Evolutionary conservation across 2,113 vertebrate species (phyloP).

Genomic region (Vidua chalybeata): DNA sequence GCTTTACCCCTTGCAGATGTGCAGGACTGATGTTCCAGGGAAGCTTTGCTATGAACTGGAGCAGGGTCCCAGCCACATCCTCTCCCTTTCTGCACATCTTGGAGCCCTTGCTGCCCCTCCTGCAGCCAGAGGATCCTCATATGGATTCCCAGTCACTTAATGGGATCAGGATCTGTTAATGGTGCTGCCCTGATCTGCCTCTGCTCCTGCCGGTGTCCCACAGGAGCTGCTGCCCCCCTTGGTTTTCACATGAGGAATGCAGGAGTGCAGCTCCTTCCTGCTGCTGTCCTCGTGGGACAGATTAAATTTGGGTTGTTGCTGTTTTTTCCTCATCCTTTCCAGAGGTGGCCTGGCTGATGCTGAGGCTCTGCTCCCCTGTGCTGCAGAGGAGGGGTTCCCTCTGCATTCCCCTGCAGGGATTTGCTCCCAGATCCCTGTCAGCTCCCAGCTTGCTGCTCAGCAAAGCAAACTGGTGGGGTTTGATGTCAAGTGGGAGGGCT

Average conservation of each 20-base stretch:
- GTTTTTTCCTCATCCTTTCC: neutral
- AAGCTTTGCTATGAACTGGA: neutral
- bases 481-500: neutral
- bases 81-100: neutral
- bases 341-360: neutral
- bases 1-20: neutral
- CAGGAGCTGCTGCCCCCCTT: neutral
- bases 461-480: neutral
- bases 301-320: neutral
- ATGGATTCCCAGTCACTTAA: accelerated
- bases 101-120: neutral
- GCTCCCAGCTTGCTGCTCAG: neutral
- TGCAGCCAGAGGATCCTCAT: accelerated
- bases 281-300: neutral
- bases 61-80: neutral
- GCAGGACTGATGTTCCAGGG: neutral
- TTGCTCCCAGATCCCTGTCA: neutral
- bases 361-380: neutral
- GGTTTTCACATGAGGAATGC: neutral
- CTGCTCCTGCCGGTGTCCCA: neutral
- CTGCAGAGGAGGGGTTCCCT: neutral
- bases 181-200: neutral
- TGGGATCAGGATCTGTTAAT: neutral
- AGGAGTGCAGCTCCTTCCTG: neutral
- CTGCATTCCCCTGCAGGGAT: neutral